A percentile compares a stretch with the other conserved stretches of the same genome.
These are phyloP conservation scores for Brachionus angularis DNA, from an alignment of 1,140 invertebrate genomes.

Conservation along the genomic window DNA sequence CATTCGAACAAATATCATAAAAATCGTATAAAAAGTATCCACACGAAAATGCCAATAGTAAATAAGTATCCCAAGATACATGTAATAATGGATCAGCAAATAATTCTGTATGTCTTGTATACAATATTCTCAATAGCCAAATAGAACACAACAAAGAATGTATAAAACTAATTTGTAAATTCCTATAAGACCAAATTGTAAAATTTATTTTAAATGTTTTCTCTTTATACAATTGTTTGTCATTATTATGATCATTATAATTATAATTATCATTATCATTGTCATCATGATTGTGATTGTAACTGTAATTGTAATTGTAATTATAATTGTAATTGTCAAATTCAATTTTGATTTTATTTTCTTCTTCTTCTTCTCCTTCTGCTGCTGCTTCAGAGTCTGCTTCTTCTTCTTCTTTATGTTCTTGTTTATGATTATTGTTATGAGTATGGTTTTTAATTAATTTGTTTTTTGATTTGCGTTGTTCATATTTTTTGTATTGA, in stretches of 20 bases:
- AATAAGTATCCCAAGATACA: conserved; percentile 26
- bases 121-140: conserved; percentile 1
- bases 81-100: neutral
- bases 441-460: neutral
- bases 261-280: neutral
- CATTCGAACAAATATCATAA: conserved; percentile 34
- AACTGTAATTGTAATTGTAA: no score
- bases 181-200: conserved; percentile 35
- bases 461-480: neutral
- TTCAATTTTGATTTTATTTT: no score
- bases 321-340: no score
- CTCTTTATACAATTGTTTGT: neutral
- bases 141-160: conserved; percentile 20
- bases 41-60: conserved; percentile 13
- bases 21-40: conserved; percentile 43
- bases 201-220: neutral
- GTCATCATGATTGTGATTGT: neutral
- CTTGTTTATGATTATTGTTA: no score
- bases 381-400: neutral
- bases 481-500: conserved; percentile 20
- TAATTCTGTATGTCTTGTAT: neutral
- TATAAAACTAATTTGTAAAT: conserved; percentile 37
- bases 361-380: neutral
- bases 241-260: neutral
- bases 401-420: no score